A percentile compares a stretch with the other conserved stretches of the same genome.
These are phyloP conservation scores for Pyrochroa serraticornis DNA, from an alignment of 2,888 invertebrate genomes.

Conservation along the genomic window DNA sequence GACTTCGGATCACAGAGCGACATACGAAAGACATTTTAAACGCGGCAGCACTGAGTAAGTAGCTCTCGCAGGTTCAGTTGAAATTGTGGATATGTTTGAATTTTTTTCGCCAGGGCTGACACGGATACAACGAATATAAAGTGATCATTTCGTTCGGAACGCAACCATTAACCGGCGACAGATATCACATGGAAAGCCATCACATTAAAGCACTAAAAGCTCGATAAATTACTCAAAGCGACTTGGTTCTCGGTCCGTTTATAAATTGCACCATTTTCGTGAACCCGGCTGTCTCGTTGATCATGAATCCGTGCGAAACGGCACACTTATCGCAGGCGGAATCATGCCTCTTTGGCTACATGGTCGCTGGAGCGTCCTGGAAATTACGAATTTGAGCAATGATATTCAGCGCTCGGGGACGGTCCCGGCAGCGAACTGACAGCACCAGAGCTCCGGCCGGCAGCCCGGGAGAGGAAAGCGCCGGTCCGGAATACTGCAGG, in stretches of 20 bases:
- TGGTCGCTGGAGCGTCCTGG: constrained; percentile 5
- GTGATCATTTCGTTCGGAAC: constrained; percentile 32
- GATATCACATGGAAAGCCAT: constrained; percentile 26
- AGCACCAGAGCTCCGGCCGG: constrained; percentile 49
- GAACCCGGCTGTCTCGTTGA: background rate
- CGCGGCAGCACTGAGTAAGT: constrained; percentile 7
- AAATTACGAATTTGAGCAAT: constrained; percentile 27
- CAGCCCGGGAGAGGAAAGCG: constrained; percentile 59
- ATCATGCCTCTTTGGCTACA: constrained; percentile 9
- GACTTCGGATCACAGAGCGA: constrained; percentile 35
- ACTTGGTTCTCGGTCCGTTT: constrained; percentile 8
- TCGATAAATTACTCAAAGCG: constrained; percentile 14
- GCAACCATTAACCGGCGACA: constrained; percentile 20
- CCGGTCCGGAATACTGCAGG: constrained; percentile 59
- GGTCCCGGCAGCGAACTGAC: constrained; percentile 54
- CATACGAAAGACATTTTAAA: constrained; percentile 34
- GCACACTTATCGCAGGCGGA: constrained; percentile 19
- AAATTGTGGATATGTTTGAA: constrained; percentile 11
- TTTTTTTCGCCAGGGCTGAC: constrained; percentile 50
- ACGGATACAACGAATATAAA: constrained; percentile 40
- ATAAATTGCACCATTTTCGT: constrained; percentile 16
- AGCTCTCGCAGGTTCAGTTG: background rate
- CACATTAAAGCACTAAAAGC: constrained; percentile 26
- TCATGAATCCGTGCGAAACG: background rate
- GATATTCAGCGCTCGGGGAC: constrained; percentile 45